Conservation (phyloP, 2,888 invertebrate species). For the Steinernema hermaphroditum region DNA sequence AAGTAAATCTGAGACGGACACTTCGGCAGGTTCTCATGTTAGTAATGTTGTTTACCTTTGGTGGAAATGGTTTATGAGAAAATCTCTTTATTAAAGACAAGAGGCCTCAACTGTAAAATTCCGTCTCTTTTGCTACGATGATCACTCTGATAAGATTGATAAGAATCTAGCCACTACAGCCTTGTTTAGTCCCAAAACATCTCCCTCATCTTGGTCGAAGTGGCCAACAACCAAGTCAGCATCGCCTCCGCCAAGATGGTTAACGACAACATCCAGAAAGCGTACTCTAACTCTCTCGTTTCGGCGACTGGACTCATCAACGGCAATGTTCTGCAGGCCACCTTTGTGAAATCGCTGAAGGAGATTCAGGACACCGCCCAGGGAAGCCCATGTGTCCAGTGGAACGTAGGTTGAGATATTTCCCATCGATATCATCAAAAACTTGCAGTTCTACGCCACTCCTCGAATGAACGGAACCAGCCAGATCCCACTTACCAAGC, state of each 20-base stretch:
- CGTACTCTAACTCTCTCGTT: not conserved
- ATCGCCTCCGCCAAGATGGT: slow-evolving; percentile 6
- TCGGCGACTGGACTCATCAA: not conserved
- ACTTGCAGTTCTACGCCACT: slow-evolving; percentile 12
- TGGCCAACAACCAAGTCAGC: slow-evolving; percentile 3
- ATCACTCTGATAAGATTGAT: too few relatives aligned
- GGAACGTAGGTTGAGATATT: not conserved
- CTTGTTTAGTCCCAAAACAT: slow-evolving; percentile 20
- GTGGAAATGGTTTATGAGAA: too few relatives aligned
- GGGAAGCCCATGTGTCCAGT: not conserved
- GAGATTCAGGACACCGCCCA: not conserved
- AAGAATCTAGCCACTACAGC: too few relatives aligned
- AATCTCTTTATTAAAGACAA: too few relatives aligned
- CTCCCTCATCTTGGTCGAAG: slow-evolving; percentile 7
- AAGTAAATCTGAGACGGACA: too few relatives aligned
- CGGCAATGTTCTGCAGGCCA: not conserved
- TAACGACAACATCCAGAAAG: not conserved
- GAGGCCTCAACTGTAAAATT: not conserved
- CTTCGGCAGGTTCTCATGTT: too few relatives aligned
- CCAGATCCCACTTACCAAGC: not conserved
- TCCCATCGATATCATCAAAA: not conserved
- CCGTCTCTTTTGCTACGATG: too few relatives aligned
- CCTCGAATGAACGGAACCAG: not conserved
- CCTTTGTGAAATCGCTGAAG: slow-evolving; percentile 1
- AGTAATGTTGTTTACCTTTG: too few relatives aligned